A percentile compares a stretch with the other conserved stretches of the same genome.
Conservation (phyloP, 2,888 invertebrate species). For the Autographa gamma region DNA sequence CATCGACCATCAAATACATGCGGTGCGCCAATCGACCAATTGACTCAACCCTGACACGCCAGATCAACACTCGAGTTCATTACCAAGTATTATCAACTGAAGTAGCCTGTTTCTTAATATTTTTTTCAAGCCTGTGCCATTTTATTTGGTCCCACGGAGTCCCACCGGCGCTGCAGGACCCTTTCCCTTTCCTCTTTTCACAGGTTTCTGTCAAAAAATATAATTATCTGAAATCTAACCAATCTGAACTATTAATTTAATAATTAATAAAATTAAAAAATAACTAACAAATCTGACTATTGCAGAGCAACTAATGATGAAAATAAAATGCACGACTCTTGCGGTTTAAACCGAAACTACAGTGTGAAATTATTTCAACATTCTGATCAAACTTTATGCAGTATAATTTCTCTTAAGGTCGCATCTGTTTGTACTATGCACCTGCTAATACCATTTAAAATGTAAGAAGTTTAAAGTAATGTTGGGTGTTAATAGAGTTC, state of each 20-base stretch:
- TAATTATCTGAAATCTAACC: no score
- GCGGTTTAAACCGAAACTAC: neutral
- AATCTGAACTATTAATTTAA: no score
- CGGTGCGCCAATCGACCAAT: constrained; percentile 60
- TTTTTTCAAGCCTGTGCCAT: no score
- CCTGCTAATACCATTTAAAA: neutral
- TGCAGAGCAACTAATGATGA: no score
- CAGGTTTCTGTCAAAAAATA: no score
- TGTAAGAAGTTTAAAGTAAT: neutral
- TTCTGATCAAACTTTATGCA: neutral
- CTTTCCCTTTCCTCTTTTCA: no score
- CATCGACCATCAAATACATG: constrained; percentile 42
- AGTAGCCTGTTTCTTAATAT: neutral
- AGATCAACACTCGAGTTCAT: constrained; percentile 14
- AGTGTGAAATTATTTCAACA: neutral
- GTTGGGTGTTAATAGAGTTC: neutral
- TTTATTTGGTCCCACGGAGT: no score
- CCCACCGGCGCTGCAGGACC: no score
- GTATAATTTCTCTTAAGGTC: neutral
- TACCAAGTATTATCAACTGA: neutral
- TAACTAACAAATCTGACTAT: no score
- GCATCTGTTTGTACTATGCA: neutral
- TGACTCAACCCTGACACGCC: constrained; percentile 49
- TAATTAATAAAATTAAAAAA: no score
- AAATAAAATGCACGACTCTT: no score